phyloP scores from a whole-genome alignment of 2,113 vertebrate genomes.

The Pterocles orientalis region DNA sequence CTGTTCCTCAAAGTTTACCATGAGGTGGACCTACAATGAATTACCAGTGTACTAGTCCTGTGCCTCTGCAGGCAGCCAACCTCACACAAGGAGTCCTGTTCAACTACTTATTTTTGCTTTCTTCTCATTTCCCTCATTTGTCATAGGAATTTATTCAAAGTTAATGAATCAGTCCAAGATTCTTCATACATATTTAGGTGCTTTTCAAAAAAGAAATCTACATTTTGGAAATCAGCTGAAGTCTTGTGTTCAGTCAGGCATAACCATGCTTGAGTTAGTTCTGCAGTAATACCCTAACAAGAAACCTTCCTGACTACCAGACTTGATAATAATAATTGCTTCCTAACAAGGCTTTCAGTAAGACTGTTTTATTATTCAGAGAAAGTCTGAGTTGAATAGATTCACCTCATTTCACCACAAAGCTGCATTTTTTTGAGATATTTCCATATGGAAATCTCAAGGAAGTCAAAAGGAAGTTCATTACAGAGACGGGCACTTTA shows the following conservation, averaged over 20 bases:
- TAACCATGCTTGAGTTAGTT: not conserved
- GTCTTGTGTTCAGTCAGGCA: slow-evolving; percentile 18
- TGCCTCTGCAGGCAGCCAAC: not conserved
- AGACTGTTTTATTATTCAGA: not conserved
- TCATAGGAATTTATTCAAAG: slow-evolving; percentile 21
- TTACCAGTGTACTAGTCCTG: not conserved
- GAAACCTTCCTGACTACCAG: not conserved
- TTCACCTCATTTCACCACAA: not conserved
- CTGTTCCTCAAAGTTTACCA: not conserved
- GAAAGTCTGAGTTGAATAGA: not conserved
- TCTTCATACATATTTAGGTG: slow-evolving; percentile 35
- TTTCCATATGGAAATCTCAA: not conserved
- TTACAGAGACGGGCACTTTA: not conserved
- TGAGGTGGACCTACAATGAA: not conserved
- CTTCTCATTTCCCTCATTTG: slow-evolving; percentile 17
- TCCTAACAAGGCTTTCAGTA: slow-evolving; percentile 2
- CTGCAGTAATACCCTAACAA: not conserved
- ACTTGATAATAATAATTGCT: not conserved
- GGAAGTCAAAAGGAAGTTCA: not conserved
- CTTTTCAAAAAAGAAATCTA: not conserved
- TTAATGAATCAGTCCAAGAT: slow-evolving; percentile 18
- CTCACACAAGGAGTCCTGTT: not conserved
- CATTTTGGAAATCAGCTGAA: not conserved
- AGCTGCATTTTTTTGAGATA: not conserved
- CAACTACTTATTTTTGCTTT: not conserved